Evolutionary conservation across 92 coral and sea anemone genomes (phyloP).

Genomic region (Phenganax marumi): DNA sequence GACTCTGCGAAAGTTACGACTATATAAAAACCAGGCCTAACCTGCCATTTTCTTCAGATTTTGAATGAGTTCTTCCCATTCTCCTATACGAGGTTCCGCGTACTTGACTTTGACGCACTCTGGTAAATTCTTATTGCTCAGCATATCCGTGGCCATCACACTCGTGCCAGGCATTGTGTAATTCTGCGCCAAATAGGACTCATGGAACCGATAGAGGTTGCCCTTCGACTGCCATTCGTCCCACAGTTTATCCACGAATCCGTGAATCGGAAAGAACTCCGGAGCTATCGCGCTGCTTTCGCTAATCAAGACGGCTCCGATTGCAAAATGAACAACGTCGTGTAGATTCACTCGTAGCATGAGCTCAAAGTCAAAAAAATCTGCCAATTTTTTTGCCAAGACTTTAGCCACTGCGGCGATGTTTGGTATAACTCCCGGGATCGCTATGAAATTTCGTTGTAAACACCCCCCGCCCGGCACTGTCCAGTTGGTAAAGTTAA

Average conservation of each 20-base stretch:
- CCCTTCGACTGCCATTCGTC: slow-evolving; percentile 25
- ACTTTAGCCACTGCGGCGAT: neutral
- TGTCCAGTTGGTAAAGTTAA: neutral
- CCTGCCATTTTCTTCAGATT: slow-evolving; percentile 10
- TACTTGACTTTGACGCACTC: slow-evolving; percentile 22
- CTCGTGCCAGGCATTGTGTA: slow-evolving; percentile 12
- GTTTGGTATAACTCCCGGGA: neutral
- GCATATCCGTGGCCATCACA: neutral
- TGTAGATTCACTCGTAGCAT: slow-evolving; percentile 18
- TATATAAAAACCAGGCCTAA: neutral
- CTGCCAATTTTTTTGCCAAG: slow-evolving; percentile 5
- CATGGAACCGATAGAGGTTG: neutral
- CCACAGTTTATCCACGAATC: slow-evolving; percentile 13
- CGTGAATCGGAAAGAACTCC: slow-evolving; percentile 23
- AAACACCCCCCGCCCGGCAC: slow-evolving; percentile 15
- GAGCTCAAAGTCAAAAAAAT: slow-evolving; percentile 4
- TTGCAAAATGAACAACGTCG: slow-evolving; percentile 11
- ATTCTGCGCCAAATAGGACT: slow-evolving; percentile 24
- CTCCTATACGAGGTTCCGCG: slow-evolving; percentile 5
- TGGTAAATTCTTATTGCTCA: neutral
- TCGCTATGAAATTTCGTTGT: slow-evolving; percentile 1
- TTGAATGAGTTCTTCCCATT: slow-evolving; percentile 11
- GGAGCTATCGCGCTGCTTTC: slow-evolving; percentile 8
- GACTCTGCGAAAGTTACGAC: neutral
- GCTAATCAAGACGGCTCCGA: neutral